Evolutionary conservation across 2,888 invertebrate species (phyloP), one percentile per base, ranked within the genome.

Genomic region (Apomyelois bistriatella): DNA sequence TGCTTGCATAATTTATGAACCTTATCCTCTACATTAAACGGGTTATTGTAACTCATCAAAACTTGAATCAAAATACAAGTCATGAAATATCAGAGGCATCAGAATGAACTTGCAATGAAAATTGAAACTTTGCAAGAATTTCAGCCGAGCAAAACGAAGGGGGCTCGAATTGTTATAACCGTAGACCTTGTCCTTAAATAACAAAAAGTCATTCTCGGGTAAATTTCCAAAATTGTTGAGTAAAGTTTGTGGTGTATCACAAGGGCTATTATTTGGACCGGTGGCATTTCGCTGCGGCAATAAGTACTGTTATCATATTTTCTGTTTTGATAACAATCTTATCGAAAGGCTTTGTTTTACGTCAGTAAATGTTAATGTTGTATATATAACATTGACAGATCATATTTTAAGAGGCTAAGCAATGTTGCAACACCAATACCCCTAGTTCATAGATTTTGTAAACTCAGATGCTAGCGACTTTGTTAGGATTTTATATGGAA

Each of bases 101-200:
- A 5, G 40, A 15, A 28, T 38, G 7, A 40, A 41, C 10, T 41
- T 40, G 32, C 15, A 9, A 32, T 13, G 1, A 13, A 50, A 40
- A 50, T 41, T 50, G 6, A 40, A 40, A 32, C 49, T 50, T 49
- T 30, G 28, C 15, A 40, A 40, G 49, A 40, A 40, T 50, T 40
- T 13, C 10, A 16, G 10, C 49, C 28, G 38, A 22, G 32, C 13
- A 30, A 50, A 32, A 41, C 38, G 30, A 40, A 40, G 30, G 5
- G 1, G 4, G 36, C 12, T 41, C 30, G 30, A 15, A 41, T 41
- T 50, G 40, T 32, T 50, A 28, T 32, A 32, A 9, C 32, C 3
- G 8, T 32, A 7, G 9, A 22, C 22, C 22, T 22, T 22, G 22
- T 5, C 22, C 5, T 22, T 2, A 22, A 22, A 22, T 22, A 22